Evolutionary conservation across 35 echinoderm and acorn worm genomes (phyloP).

Genomic region (Ptychodera flava): DNA sequence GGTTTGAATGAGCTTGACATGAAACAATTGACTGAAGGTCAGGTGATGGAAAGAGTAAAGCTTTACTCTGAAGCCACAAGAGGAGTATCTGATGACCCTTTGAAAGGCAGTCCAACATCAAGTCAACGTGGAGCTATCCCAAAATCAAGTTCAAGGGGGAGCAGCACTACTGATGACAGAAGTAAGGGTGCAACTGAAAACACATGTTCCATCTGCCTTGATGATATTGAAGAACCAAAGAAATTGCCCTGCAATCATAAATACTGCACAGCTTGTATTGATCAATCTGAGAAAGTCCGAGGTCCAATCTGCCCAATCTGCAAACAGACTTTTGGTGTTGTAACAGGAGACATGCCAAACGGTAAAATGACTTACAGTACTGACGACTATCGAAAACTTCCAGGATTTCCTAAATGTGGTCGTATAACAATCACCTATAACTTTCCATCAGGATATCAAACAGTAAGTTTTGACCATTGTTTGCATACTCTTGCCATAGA

Average conservation of each 20-base stretch:
- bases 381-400: background rate
- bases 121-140: too few relatives aligned
- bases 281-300: background rate
- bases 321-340: background rate
- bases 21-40: too few relatives aligned
- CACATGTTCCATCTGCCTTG: background rate
- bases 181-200: too few relatives aligned
- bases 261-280: slow-evolving; percentile 30
- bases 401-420: slow-evolving; percentile 16
- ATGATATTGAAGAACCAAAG: background rate
- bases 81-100: too few relatives aligned
- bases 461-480: too few relatives aligned
- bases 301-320: slow-evolving; percentile 34
- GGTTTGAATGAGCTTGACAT: too few relatives aligned
- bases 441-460: slow-evolving; percentile 21
- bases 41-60: too few relatives aligned
- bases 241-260: slow-evolving; percentile 24
- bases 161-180: too few relatives aligned
- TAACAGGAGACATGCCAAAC: slow-evolving; percentile 18
- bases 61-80: too few relatives aligned
- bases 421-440: slow-evolving; percentile 23
- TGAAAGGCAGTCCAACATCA: too few relatives aligned
- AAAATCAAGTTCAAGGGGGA: too few relatives aligned
- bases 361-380: slow-evolving; percentile 20
- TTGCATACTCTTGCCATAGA: too few relatives aligned